Evolutionary conservation across 1,140 invertebrate genomes (phyloP), one percentile per base, ranked within the genome.

Genomic region (Drosophila tristis): DNA sequence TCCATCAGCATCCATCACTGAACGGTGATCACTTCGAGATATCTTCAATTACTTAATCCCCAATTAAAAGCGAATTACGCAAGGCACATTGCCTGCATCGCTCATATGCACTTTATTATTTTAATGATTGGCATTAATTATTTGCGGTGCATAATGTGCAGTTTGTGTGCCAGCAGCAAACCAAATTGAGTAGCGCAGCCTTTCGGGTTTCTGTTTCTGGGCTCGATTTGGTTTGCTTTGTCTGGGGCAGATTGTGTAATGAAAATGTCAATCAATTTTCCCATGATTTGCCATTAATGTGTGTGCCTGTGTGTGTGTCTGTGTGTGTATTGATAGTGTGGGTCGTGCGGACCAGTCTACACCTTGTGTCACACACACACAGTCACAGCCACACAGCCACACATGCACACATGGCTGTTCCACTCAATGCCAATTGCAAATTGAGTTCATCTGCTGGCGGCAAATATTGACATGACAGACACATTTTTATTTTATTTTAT

Each of bases 401-500:
- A 23, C 57, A 51, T n/a, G 39, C 50, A 43, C 60, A 26, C 25
- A 60, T 58, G 61, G 42, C 74, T 78, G 79, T 74, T 80, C 61
- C 73, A 85, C 79, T 87, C 82, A 82, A 89, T 80, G 79, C 84
- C 84, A 89, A 89, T 89, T 89, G 84, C 84, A 89, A 89, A 89
- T 89, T 89, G 84, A 89, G 84, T 89, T 89, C 84, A 89, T 89
- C 84, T 89, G 84, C 79, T 89, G 79, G 85, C 84, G 84, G 84
- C 84, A 89, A 89, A 89, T 89, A 89, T 89, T 89, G 84, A 89
- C 84, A 89, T 89, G 84, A 84, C 84, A 89, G 84, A 89, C 84
- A 89, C 84, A 89, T 89, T 89, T 87, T 89, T 82, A 89, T 89
- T 89, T 89, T 89, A 80, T 89, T 89, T 89, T 89, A 89, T 89